Base-by-base conservation (phyloP, 2,797 vertebrate genomes). In the Lepus townsendii region DNA sequence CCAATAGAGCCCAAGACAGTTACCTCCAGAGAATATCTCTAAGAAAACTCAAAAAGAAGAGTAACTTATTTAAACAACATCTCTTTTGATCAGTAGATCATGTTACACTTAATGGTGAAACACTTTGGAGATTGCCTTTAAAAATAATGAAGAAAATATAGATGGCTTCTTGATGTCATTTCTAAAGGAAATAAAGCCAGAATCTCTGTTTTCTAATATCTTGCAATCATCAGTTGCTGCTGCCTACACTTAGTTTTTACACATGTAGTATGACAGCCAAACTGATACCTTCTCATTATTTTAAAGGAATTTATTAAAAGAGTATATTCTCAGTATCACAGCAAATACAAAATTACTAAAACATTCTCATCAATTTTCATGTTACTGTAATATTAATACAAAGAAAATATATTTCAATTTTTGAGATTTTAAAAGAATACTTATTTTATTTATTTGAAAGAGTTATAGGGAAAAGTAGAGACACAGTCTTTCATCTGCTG, bases 41-140 rank as follows among this genome's bases (percentile, higher is more conserved):
- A 93, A 91, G 76, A 78, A 95, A 93, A 82, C 13, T 94, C 20
- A 89, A 54, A 52, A 90, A 89, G n/a, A 80, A 86, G 84, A 94
- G 83, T 89, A 60, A 80, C 68, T 65, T 91, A 92, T 86, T 35
- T 89, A 89, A 93, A 82, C 42, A 91, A 79, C 86, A 83, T 76
- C 60, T 87, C 50, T 71, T 91, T 88, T 93, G 50, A 91, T 24
- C 38, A 96, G 86, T 10, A 88, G 57, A 7, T 96, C 52, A 71
- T 93, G 83, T 93, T 35, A 60, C 50, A 80, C 42, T 88, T 88
- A 96, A 91, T 79, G 69, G 73, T 89, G 52, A 91, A 89, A 86
- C 11, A 85, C 89, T 93, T 83, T 83, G 22, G 76, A 93, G 27
- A 65, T 52, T 90, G 66, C 72, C n/a, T 95, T 95, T 93, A 87